Percentiles rank a stretch among this genome's conserved stretches.
Evolutionary conservation across 1,140 invertebrate genomes (phyloP).

Genomic region (Aphelinus atriplicis): DNA sequence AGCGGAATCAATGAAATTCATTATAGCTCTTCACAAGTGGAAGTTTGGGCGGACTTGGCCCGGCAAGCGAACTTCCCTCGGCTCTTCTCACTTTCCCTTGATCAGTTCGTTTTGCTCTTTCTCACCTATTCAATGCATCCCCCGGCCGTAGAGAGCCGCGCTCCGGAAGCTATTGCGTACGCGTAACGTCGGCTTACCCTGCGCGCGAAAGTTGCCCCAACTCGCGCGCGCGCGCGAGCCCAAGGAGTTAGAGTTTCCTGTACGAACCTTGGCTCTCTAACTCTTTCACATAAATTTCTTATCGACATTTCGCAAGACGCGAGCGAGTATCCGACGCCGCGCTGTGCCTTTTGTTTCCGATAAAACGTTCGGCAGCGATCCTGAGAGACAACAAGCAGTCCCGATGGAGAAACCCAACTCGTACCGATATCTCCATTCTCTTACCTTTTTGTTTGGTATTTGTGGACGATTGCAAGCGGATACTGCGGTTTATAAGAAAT

Average conservation of each 20-base stretch:
- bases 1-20: conserved; percentile 2
- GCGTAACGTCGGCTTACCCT: background rate
- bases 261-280: conserved; percentile 18
- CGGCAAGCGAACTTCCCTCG: too few species aligned
- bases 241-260: background rate
- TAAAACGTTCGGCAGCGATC: conserved; percentile 9
- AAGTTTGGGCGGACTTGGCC: too few species aligned
- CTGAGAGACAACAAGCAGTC: conserved; percentile 1
- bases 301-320: conserved; percentile 21
- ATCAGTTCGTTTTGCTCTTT: background rate
- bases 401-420: conserved; percentile 15
- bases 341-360: conserved; percentile 18
- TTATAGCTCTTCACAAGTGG: background rate
- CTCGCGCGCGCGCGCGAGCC: too few species aligned
- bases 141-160: too few species aligned
- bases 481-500: too few species aligned
- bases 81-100: background rate
- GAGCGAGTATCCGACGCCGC: background rate
- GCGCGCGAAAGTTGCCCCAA: background rate
- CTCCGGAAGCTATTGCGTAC: background rate
- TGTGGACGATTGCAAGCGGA: too few species aligned
- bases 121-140: background rate
- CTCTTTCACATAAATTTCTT: conserved; percentile 31
- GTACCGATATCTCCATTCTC: conserved; percentile 16
- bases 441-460: background rate